phyloP scores from a whole-genome alignment of 2,113 vertebrate genomes.

The Kryptolebias marmoratus region DNA sequence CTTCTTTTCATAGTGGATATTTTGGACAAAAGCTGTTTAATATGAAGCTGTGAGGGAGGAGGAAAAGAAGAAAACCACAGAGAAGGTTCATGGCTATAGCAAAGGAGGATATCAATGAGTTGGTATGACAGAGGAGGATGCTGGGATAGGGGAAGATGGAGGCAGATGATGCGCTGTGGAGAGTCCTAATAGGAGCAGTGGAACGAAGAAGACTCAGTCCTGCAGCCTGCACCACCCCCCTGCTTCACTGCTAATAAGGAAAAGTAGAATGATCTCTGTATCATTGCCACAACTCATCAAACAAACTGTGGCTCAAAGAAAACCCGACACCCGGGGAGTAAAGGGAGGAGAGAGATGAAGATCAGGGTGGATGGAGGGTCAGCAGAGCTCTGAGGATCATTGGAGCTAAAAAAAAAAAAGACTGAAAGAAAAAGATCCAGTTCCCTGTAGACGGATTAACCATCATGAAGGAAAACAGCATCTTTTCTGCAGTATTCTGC shows the following conservation, averaged over 20 bases:
- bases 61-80: no score
- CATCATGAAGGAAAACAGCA: background rate
- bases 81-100: no score
- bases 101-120: no score
- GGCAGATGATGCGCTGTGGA: no score
- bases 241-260: constrained; percentile 70
- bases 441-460: constrained; percentile 30
- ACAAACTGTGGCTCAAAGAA: constrained; percentile 62
- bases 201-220: constrained; percentile 10
- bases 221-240: constrained; percentile 10
- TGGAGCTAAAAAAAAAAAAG: constrained; percentile 54
- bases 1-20: background rate
- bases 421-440: constrained; percentile 2
- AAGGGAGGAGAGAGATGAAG: constrained; percentile 19
- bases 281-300: constrained; percentile 77
- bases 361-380: constrained; percentile 25
- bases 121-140: no score
- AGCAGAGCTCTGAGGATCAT: constrained; percentile 26
- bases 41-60: no score
- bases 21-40: no score
- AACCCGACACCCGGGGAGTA: constrained; percentile 10
- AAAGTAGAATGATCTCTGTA: constrained; percentile 70
- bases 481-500: no score
- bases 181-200: no score
- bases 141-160: no score